Evolutionary conservation across 2,797 vertebrate species (phyloP).

Genomic region (Premnoplex brunnescens): DNA sequence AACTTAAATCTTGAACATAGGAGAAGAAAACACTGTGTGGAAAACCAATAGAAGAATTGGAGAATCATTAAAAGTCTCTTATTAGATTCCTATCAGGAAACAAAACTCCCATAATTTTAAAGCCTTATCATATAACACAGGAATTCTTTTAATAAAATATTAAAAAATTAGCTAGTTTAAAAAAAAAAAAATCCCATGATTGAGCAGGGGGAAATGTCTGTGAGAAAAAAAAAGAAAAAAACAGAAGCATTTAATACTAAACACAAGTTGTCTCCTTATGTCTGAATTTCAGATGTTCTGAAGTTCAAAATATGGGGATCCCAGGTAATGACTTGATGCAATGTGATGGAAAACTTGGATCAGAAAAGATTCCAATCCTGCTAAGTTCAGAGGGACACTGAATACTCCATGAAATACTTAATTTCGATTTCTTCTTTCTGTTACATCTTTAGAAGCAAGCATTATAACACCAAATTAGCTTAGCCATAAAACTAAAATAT

Average conservation of each 20-base stretch:
- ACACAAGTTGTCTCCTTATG: not conserved
- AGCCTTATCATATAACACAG: not conserved
- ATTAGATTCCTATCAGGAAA: not conserved
- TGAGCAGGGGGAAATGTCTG: not conserved
- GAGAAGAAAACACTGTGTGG: not conserved
- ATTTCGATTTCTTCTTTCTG: not conserved
- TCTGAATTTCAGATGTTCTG: not conserved
- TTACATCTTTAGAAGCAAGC: not conserved
- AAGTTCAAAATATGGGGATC: not conserved
- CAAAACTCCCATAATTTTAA: not conserved
- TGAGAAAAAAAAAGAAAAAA: not conserved
- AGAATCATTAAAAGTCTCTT: not conserved
- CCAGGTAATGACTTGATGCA: not conserved
- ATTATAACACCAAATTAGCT: not conserved
- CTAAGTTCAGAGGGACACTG: not conserved
- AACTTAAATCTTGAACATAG: not conserved
- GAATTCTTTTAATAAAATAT: not conserved
- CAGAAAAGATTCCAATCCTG: not conserved
- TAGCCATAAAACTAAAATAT: not conserved
- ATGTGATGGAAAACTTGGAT: not conserved
- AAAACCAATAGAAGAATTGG: not conserved
- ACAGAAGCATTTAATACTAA: not conserved
- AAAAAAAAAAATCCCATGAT: not conserved
- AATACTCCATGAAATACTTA: not conserved
- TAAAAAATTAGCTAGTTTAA: not conserved